Evolutionary conservation across 2,888 invertebrate species (phyloP), one percentile per base, ranked within the genome.

Genomic region (Xanthia icteritia): DNA sequence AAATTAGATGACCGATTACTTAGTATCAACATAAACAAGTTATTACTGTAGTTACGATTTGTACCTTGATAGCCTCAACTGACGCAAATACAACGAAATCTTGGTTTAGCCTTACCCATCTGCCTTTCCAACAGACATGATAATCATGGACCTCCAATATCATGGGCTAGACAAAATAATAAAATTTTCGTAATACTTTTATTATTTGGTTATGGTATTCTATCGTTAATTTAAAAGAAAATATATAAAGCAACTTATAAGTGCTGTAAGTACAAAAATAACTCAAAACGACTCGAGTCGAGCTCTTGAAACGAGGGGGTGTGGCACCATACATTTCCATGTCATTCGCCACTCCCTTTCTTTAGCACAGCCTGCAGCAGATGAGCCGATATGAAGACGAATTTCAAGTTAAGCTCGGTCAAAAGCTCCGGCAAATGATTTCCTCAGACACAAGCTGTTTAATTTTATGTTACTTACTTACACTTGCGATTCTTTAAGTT

Each of bases 1-100:
- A 76, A 80, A 81, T 79, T 72, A 61, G 87, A 88, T 87, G 87
- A 45, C 65, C 68, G 87, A 88, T 88, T 87, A 88, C 81, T 75
- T 77, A 81, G 87, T 83, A 88, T n/a, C 56, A 75, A 79, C 76
- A 75, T 79, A 83, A 88, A 83, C 70, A 82, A 69, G 84, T 79
- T 81, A 73, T 85, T 72, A 81, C 69, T 65, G 77, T 58, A 64
- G 73, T 82, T 81, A 76, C 64, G 82, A 78, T 81, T 77, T 76
- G 65, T 83, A 75, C 74, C 68, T 81, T 81, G 83, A 78, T 78
- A 81, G 76, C 79, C 68, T 69, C 45, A 54, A 51, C 58, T 74
- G 45, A 63, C 51, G 31, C 6, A 48, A 84, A 70, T 73, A 60
- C 64, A 54, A 67, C 69, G 85, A 85, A 83, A 81, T 71, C 74